phyloP scores from a whole-genome alignment of 1,140 invertebrate genomes.

The Homalodisca vitripennis region DNA sequence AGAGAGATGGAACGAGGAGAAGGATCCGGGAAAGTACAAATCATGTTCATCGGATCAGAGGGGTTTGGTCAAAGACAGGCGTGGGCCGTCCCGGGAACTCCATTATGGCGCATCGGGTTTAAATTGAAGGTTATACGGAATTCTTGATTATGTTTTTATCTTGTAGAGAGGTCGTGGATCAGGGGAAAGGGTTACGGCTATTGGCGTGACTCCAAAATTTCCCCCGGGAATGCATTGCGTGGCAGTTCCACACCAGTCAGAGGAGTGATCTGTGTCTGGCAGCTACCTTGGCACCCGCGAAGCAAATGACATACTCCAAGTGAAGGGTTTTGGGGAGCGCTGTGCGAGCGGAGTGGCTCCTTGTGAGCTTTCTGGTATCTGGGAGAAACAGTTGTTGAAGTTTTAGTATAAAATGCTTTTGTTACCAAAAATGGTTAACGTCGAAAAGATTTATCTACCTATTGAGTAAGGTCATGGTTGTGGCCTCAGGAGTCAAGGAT shows the following conservation, averaged over 20 bases:
- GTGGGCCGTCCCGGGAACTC: too few relatives aligned
- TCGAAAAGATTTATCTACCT: too few relatives aligned
- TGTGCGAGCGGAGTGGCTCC: slow-evolving; percentile 50
- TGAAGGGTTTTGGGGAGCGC: slow-evolving; percentile 49
- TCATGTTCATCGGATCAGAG: not conserved
- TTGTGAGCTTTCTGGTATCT: slow-evolving; percentile 43
- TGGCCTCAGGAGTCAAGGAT: slow-evolving; percentile 38
- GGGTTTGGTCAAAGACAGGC: not conserved
- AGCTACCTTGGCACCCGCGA: slow-evolving; percentile 49
- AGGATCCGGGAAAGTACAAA: too few relatives aligned
- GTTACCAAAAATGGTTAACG: too few relatives aligned
- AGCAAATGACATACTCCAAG: slow-evolving; percentile 49
- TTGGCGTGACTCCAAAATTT: not conserved
- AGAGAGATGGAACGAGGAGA: not conserved
- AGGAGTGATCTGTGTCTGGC: slow-evolving; percentile 49
- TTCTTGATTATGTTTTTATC: not conserved
- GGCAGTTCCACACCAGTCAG: slow-evolving; percentile 49
- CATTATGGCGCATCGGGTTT: not conserved
- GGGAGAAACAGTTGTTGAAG: not conserved
- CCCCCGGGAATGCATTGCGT: not conserved
- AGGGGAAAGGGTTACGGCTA: not conserved
- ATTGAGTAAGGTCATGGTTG: slow-evolving; percentile 30
- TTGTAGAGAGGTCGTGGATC: not conserved
- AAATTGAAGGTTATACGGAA: not conserved
- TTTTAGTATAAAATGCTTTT: not conserved